A percentile compares a stretch with the other conserved stretches of the same genome.
phyloP scores from a whole-genome alignment of 2,797 vertebrate species.

The Podarcis lilfordi region DNA sequence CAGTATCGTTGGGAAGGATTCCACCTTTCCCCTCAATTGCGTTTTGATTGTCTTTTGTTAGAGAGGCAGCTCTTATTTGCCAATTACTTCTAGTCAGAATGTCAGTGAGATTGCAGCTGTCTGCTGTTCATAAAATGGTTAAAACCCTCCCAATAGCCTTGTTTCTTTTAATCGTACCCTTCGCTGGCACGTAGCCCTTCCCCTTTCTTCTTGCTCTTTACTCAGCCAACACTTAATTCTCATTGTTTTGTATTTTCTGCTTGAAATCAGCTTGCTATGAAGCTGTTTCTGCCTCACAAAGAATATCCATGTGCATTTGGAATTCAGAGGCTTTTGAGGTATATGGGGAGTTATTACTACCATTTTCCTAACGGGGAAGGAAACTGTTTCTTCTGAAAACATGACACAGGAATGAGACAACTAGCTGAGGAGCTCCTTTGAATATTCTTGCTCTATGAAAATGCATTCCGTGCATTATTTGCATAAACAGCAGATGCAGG shows the following conservation, averaged over 20 bases:
- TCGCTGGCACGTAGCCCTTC: neutral
- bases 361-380: neutral
- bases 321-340: neutral
- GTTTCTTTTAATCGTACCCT: conserved; percentile 1
- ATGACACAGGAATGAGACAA: neutral
- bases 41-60: conserved; percentile 16
- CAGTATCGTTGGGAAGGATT: neutral
- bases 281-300: neutral
- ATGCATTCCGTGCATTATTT: neutral
- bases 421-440: neutral
- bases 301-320: neutral
- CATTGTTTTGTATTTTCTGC: neutral
- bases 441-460: neutral
- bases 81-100: conserved; percentile 2
- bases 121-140: neutral
- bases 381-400: neutral
- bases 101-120: conserved; percentile 13
- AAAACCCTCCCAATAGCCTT: neutral
- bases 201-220: neutral
- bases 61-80: conserved; percentile 3
- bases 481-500: too few species aligned
- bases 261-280: neutral
- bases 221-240: neutral
- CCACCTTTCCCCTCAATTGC: neutral
- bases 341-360: neutral